Conservation (phyloP, 2,797 vertebrate genomes). For the Clamator glandarius region DNA sequence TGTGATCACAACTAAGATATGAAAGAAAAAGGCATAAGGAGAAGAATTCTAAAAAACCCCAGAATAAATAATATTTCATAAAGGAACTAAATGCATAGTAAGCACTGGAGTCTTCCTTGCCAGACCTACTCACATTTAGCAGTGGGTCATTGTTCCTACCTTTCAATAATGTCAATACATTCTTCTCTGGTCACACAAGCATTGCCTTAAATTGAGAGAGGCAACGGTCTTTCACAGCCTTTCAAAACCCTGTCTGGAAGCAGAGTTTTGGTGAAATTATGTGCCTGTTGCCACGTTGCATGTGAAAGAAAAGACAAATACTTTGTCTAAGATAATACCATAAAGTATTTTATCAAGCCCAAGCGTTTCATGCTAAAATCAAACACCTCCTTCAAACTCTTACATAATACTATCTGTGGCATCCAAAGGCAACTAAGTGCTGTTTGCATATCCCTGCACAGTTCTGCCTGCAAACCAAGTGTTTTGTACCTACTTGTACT, state of each 20-base stretch:
- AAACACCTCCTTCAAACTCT: neutral
- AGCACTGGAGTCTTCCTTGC: neutral
- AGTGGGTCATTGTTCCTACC: neutral
- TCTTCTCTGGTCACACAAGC: neutral
- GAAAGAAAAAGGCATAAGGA: neutral
- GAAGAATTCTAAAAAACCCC: neutral
- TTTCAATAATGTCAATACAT: neutral
- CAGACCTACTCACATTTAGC: neutral
- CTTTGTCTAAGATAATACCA: neutral
- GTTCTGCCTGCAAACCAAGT: neutral
- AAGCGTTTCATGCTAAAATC: neutral
- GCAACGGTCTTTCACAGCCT: neutral
- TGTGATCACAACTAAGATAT: neutral
- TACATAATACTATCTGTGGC: neutral
- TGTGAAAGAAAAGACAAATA: neutral
- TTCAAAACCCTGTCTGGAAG: too few relatives aligned
- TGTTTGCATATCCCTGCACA: neutral
- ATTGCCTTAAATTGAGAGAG: neutral
- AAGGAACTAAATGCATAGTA: neutral
- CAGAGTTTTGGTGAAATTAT: too few relatives aligned
- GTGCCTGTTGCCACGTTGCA: rapidly evolving
- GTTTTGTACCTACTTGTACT: neutral
- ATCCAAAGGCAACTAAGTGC: neutral
- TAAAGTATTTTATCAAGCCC: neutral
- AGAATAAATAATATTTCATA: neutral